These are phyloP conservation scores for Lasioglossum calceatum DNA, from an alignment of 2,888 invertebrate genomes.

Conservation along the genomic window DNA sequence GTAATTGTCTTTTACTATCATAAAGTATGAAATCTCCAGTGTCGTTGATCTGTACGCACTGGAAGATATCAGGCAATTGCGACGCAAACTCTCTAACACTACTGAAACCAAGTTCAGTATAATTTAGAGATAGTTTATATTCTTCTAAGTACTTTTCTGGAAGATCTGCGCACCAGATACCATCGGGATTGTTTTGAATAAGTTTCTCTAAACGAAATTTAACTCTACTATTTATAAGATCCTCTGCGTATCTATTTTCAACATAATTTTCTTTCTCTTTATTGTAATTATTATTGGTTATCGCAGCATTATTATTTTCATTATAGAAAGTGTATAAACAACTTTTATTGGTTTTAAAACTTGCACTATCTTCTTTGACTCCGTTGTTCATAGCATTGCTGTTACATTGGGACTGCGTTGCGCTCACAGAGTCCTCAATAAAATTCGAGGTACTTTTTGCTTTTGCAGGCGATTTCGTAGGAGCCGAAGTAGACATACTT, in stretches of 20 bases:
- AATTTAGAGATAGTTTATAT: conserved; percentile 76
- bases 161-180: conserved; percentile 80
- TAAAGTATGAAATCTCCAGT: conserved; percentile 74
- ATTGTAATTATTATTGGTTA: not conserved
- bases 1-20: conserved; percentile 63
- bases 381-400: not conserved
- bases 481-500: rapidly evolving
- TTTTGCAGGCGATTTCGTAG: not conserved
- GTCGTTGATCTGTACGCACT: conserved; percentile 59
- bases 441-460: conserved; percentile 20
- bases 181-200: conserved; percentile 76
- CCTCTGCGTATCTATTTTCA: conserved; percentile 29
- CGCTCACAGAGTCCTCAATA: conserved; percentile 30
- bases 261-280: not conserved
- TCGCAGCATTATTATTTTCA: not conserved
- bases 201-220: conserved; percentile 74
- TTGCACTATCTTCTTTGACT: not conserved
- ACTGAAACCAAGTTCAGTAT: conserved; percentile 77
- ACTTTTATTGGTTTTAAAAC: not conserved
- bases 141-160: conserved; percentile 73
- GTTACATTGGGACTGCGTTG: not conserved
- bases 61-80: conserved; percentile 78
- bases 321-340: not conserved
- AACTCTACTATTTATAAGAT: conserved; percentile 70
- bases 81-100: conserved; percentile 77